A percentile compares a stretch with the other conserved stretches of the same genome.
These are phyloP conservation scores for Gavialis gangeticus DNA, from an alignment of 2,113 vertebrate genomes.

Conservation along the genomic window DNA sequence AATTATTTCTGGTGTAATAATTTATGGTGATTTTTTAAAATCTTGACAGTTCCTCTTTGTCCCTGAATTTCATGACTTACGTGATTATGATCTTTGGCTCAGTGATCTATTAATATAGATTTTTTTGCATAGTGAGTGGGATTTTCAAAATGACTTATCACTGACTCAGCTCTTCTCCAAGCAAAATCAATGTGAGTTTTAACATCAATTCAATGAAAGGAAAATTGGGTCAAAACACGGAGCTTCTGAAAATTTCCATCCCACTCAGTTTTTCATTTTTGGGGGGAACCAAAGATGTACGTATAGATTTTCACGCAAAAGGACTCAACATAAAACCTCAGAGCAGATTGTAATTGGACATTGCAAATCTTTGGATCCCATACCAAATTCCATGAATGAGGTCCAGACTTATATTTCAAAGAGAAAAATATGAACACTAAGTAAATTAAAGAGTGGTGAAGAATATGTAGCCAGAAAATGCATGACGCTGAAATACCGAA, in stretches of 20 bases:
- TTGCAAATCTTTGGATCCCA: not conserved
- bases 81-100: slow-evolving; percentile 37
- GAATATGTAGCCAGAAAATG: not conserved
- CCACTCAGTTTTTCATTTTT: not conserved
- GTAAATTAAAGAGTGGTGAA: not conserved
- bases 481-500: not conserved
- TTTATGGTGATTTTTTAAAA: slow-evolving; percentile 3
- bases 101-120: not conserved
- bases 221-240: not conserved
- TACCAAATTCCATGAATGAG: not conserved
- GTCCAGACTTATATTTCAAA: not conserved
- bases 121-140: not conserved
- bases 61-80: slow-evolving; percentile 12
- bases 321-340: not conserved
- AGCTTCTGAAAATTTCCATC: not conserved
- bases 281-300: not conserved
- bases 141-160: slow-evolving; percentile 33
- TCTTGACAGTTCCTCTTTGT: slow-evolving; percentile 25
- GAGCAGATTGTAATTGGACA: not conserved
- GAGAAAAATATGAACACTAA: not conserved
- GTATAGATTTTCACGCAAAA: not conserved
- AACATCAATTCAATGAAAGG: slow-evolving; percentile 26
- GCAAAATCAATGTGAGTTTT: slow-evolving; percentile 23
- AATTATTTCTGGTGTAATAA: not conserved
- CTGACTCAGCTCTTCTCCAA: slow-evolving; percentile 7